phyloP scores from a whole-genome alignment of 2,797 vertebrate genomes.

The Orestias chungarensis region DNA sequence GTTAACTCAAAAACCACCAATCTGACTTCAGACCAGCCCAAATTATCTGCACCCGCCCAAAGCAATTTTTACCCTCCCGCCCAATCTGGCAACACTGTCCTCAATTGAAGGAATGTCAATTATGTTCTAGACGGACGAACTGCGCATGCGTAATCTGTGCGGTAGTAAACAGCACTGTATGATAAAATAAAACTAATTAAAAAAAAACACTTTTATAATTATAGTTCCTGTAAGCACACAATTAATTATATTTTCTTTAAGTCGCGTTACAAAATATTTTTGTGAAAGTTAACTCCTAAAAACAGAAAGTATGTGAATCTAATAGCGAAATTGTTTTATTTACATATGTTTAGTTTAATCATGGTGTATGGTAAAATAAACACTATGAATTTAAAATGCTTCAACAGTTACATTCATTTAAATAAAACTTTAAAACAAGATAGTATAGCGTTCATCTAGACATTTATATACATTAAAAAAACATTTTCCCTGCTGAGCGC shows the following conservation, averaged over 20 bases:
- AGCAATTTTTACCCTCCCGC: no score
- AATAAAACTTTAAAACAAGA: neutral
- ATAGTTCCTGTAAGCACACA: neutral
- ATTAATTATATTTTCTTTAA: neutral
- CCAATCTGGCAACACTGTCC: no score
- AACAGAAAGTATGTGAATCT: neutral
- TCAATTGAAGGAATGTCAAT: no score
- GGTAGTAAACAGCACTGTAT: neutral
- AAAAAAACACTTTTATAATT: neutral
- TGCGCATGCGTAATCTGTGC: conserved; percentile 46
- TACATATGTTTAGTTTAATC: neutral
- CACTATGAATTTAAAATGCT: neutral
- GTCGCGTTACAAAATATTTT: neutral
- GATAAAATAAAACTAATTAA: neutral
- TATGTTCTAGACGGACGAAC: conserved; percentile 50
- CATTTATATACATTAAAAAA: no score
- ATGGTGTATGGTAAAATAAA: neutral
- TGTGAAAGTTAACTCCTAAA: neutral
- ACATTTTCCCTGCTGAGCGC: neutral
- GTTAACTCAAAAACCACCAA: no score
- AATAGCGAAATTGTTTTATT: neutral
- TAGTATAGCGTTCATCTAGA: no score
- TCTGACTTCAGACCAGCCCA: no score
- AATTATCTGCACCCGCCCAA: no score
- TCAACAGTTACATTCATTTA: neutral